A percentile compares a stretch with the other conserved stretches of the same genome.
Evolutionary conservation across 1,140 invertebrate species (phyloP).

Genomic region (Drosophila erecta): DNA sequence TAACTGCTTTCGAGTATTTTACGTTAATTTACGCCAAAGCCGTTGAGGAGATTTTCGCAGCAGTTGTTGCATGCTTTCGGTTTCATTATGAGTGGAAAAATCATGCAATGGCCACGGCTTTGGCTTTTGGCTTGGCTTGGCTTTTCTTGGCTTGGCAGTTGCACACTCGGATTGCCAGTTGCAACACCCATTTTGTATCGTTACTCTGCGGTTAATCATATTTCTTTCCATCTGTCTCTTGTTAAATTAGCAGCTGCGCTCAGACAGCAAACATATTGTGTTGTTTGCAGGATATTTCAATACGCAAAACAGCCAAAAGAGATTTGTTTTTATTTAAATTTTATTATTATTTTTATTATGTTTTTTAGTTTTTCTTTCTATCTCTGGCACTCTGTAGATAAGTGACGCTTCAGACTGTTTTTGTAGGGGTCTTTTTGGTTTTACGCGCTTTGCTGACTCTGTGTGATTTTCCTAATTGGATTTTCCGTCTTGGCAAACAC

Average conservation of each 20-base stretch:
- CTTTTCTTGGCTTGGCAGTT: constrained; percentile 36
- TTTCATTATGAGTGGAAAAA: constrained; percentile 73
- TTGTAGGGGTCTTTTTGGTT: constrained; percentile 22
- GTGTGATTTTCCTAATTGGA: constrained; percentile 52
- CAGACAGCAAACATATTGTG: constrained; percentile 25
- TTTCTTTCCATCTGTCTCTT: constrained; percentile 39
- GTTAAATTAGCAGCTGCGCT: constrained; percentile 69
- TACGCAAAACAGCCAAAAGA: constrained; percentile 5
- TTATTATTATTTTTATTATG: constrained; percentile 1
- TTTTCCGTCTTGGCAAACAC: constrained; percentile 46
- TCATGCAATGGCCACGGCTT: constrained; percentile 55
- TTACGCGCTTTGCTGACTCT: constrained; percentile 30
- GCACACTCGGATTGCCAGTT: constrained; percentile 55
- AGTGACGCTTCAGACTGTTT: constrained; percentile 13
- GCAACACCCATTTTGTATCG: constrained; percentile 74
- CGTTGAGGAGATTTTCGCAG: constrained; percentile 47
- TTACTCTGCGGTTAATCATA: constrained; percentile 70
- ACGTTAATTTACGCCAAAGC: constrained; percentile 76
- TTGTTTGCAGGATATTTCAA: constrained; percentile 47
- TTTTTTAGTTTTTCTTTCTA: constrained; percentile 7
- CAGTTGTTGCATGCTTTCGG: constrained; percentile 61
- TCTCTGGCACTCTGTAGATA: constrained; percentile 18
- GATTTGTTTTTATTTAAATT: constrained; percentile 4
- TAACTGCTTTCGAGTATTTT: constrained; percentile 56
- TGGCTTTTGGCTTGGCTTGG: neutral